A percentile compares a stretch with the other conserved stretches of the same genome.
phyloP scores from a whole-genome alignment of 2,113 vertebrate species.

The Tenebrosternarchus preto region DNA sequence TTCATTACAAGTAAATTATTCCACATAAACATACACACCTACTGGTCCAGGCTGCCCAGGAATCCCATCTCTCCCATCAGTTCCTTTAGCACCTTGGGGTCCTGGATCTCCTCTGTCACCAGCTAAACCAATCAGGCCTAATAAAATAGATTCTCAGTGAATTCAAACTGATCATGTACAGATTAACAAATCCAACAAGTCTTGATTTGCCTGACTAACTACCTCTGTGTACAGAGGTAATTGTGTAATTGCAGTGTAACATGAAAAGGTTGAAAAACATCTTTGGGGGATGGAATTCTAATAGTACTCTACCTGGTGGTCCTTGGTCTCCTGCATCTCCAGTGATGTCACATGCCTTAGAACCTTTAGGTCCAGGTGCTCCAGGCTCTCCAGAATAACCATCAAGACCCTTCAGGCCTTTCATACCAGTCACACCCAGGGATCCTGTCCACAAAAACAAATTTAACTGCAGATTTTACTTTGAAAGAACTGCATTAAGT shows the following conservation, averaged over 20 bases:
- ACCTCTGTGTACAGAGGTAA: too few relatives aligned
- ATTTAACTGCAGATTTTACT: background rate
- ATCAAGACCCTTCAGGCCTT: conserved; percentile 52
- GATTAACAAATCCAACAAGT: too few relatives aligned
- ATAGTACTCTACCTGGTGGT: conserved; percentile 37
- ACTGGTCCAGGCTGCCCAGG: conserved; percentile 52
- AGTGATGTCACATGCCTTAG: rapidly evolving
- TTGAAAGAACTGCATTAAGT: background rate
- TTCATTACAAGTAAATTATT: background rate
- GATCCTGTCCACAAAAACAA: conserved; percentile 47
- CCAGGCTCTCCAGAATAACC: conserved; percentile 63
- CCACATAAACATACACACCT: conserved; percentile 54
- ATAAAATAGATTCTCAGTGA: background rate
- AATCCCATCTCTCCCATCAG: conserved; percentile 49
- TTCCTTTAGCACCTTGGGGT: conserved; percentile 57
- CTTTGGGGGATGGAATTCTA: background rate
- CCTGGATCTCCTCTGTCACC: conserved; percentile 63
- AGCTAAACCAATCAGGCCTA: conserved; percentile 55
- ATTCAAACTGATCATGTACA: too few relatives aligned
- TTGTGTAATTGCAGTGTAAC: too few relatives aligned
- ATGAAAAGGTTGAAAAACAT: too few relatives aligned
- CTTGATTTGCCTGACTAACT: too few relatives aligned
- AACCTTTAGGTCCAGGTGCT: conserved; percentile 45
- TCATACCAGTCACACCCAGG: conserved; percentile 47
- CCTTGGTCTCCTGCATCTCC: conserved; percentile 34